Conservation (phyloP, 2,797 vertebrate species). For the Gouania willdenowi region DNA sequence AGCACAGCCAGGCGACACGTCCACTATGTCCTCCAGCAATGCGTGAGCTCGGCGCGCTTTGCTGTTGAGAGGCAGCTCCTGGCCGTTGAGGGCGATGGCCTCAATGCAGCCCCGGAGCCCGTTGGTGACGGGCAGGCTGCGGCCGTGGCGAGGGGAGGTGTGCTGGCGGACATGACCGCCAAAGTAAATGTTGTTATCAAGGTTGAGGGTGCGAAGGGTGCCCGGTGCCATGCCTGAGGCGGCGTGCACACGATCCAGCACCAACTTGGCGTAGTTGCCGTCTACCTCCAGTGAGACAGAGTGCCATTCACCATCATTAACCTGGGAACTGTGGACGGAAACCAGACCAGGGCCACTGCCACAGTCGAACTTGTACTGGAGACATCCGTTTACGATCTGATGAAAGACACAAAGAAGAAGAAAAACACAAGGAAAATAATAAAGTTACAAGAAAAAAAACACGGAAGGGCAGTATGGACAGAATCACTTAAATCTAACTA, state of each 20-base stretch:
- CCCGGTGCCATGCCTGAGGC: constrained; percentile 93
- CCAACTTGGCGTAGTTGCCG: constrained; percentile 90
- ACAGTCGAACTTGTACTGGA: constrained; percentile 98
- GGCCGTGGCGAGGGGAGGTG: constrained; percentile 70
- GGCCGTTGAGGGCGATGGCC: constrained; percentile 86
- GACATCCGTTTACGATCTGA: constrained; percentile 90
- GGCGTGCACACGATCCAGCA: constrained; percentile 90
- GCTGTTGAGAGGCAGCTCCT: constrained; percentile 88
- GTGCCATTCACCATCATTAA: constrained; percentile 97
- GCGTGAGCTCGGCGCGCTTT: constrained; percentile 77
- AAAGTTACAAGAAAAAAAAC: too few relatives aligned
- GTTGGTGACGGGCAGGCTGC: constrained; percentile 81
- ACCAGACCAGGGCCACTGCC: constrained; percentile 94
- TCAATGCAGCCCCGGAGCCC: constrained; percentile 94
- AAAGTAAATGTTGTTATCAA: constrained; percentile 89
- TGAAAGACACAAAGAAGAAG: too few relatives aligned
- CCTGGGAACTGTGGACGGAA: constrained; percentile 91
- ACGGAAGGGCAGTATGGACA: too few relatives aligned
- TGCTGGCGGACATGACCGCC: constrained; percentile 89
- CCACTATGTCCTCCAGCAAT: constrained; percentile 87
- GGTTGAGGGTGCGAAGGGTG: constrained; percentile 90
- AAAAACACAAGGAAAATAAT: too few relatives aligned
- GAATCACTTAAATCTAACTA: too few relatives aligned
- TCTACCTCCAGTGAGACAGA: constrained; percentile 90
- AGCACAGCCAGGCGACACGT: constrained; percentile 84